phyloP scores from a whole-genome alignment of 2,113 vertebrate species.

The Gymnarchus niloticus region DNA sequence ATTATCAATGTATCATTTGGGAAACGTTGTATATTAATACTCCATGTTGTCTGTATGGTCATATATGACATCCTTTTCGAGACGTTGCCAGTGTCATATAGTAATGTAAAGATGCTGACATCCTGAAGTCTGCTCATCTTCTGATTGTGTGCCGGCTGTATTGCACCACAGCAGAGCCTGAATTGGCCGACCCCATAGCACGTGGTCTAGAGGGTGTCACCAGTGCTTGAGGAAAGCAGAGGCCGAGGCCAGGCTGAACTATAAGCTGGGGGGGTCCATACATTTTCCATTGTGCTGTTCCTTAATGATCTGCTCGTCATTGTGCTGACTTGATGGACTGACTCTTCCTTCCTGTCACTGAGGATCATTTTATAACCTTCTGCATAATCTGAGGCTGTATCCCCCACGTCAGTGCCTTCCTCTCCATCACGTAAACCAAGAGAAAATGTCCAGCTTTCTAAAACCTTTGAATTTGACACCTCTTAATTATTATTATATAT shows the following conservation, averaged over 20 bases:
- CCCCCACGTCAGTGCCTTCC: conserved; percentile 27
- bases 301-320: conserved; percentile 29
- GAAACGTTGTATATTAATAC: background rate
- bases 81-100: background rate
- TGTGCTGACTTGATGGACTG: conserved; percentile 22
- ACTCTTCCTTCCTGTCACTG: background rate
- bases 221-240: conserved; percentile 45
- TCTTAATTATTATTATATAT: conserved; percentile 9
- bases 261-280: conserved; percentile 36
- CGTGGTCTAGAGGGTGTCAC: conserved; percentile 56
- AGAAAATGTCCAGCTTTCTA: conserved; percentile 19
- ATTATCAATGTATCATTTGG: background rate
- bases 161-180: conserved; percentile 20
- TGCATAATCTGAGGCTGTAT: conserved; percentile 5
- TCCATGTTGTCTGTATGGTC: background rate
- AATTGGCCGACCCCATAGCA: conserved; percentile 46
- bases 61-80: background rate
- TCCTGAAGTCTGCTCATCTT: background rate
- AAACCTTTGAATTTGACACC: background rate
- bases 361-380: background rate
- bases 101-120: background rate
- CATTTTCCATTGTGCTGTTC: conserved; percentile 35
- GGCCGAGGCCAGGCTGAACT: conserved; percentile 47
- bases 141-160: background rate
- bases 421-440: conserved; percentile 24